Evolutionary conservation across 2,888 invertebrate genomes (phyloP).

Genomic region (Punctoribates punctum): DNA sequence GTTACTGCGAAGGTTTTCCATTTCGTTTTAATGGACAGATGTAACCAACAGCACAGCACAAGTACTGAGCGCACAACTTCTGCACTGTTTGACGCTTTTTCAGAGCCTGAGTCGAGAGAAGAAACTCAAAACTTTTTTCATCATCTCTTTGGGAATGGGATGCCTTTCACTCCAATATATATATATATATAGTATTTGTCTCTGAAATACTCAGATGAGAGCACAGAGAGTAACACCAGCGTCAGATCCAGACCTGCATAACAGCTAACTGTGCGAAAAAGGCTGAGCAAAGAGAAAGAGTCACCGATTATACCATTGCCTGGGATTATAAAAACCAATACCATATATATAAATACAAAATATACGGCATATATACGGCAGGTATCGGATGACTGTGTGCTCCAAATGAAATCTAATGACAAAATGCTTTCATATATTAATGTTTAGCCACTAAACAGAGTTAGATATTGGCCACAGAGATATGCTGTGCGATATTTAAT

Average conservation of each 20-base stretch:
- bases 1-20: conserved; percentile 27
- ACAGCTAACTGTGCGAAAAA: neutral
- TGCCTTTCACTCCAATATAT: neutral
- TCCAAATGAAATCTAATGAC: conserved; percentile 28
- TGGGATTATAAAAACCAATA: conserved; percentile 29
- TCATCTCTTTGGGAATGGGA: neutral
- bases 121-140: conserved; percentile 17
- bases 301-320: neutral
- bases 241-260: no score
- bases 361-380: neutral
- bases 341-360: no score
- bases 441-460: neutral
- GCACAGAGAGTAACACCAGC: no score
- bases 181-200: conserved; percentile 22
- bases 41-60: neutral
- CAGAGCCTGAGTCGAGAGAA: neutral
- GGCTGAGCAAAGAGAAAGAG: neutral
- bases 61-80: neutral
- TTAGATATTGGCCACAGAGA: neutral
- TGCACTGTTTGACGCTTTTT: neutral
- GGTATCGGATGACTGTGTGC: conserved; percentile 23
- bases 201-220: conserved; percentile 11
- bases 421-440: conserved; percentile 33
- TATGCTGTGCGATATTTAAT: neutral
- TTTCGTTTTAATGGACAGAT: conserved; percentile 38